phyloP scores from a whole-genome alignment of 2,113 vertebrate genomes.

The Ophiodon elongatus region DNA sequence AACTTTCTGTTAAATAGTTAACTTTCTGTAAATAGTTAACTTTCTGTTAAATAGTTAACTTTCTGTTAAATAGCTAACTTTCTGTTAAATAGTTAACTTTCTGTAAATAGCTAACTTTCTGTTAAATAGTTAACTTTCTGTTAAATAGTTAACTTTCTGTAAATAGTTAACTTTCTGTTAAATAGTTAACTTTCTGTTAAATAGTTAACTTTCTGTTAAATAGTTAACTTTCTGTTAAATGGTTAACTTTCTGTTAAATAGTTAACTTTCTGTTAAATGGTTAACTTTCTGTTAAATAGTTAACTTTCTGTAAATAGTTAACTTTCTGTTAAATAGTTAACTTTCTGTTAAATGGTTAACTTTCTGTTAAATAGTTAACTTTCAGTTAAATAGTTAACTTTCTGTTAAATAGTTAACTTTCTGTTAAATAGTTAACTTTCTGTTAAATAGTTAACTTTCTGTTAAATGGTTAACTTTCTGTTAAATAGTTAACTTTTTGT shows the following conservation, averaged over 20 bases:
- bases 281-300: background rate
- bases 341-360: too few species aligned
- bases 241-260: background rate
- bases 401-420: background rate
- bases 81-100: background rate
- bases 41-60: background rate
- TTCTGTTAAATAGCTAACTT: too few species aligned
- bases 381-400: too few species aligned
- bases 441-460: background rate
- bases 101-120: too few species aligned
- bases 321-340: background rate
- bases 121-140: background rate
- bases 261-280: background rate
- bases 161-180: background rate
- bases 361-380: background rate
- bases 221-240: background rate
- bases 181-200: background rate
- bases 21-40: too few species aligned
- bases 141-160: background rate
- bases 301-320: too few species aligned
- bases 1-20: background rate
- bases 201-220: background rate
- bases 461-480: too few species aligned
- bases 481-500: background rate
- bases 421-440: too few species aligned